Evolutionary conservation across 2,797 vertebrate species (phyloP).

Genomic region (Aythya fuligula): DNA sequence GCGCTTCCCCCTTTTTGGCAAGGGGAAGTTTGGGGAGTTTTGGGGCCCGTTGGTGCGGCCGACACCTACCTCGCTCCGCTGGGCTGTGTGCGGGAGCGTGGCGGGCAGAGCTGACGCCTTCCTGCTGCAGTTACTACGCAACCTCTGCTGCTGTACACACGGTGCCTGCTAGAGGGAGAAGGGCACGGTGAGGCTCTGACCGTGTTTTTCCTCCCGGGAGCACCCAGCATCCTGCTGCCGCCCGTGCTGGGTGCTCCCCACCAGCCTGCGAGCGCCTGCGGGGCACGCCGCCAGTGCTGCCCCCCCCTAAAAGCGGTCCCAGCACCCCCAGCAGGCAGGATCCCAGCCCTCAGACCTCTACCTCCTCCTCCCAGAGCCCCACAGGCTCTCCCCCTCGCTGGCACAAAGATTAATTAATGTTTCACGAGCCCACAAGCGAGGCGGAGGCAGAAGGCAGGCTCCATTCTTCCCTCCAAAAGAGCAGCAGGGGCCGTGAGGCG

Average conservation of each 20-base stretch:
- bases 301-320: not conserved
- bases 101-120: constrained; percentile 29
- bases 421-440: not conserved
- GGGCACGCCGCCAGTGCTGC: fast-evolving
- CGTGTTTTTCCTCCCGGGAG: not conserved
- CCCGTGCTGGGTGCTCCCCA: not conserved
- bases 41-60: not conserved
- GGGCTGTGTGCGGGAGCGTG: not conserved
- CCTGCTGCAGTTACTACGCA: constrained; percentile 44
- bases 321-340: not conserved
- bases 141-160: constrained; percentile 29
- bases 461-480: not conserved
- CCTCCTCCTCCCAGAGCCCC: not conserved
- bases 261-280: not conserved
- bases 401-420: not conserved
- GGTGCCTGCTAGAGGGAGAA: constrained; percentile 38
- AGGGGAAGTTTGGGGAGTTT: not conserved
- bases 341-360: not conserved
- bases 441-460: not conserved
- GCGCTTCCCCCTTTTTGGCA: not conserved
- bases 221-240: not conserved
- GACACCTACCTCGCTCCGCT: not conserved
- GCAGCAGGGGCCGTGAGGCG: not conserved
- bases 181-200: not conserved
- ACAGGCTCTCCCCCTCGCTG: not conserved